Evolutionary conservation across 2,797 vertebrate genomes (phyloP), one percentile per base, ranked within the genome.

Genomic region (Hydrocynus forskahlii): DNA sequence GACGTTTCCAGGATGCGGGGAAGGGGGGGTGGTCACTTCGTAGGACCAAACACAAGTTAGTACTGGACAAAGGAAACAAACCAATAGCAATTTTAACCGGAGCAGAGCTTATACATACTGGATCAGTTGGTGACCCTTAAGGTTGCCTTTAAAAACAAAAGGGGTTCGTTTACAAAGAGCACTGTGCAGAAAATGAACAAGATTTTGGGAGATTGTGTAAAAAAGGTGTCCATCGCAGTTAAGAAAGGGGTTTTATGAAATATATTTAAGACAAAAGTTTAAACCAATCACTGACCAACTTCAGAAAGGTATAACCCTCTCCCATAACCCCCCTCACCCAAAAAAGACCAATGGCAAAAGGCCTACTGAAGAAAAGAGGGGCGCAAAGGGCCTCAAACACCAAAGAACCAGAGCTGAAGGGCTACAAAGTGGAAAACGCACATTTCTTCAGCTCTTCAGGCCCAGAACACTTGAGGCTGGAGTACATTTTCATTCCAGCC

Each of bases 41-140:
- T 5, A 67, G n/a, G 48, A 59, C 69, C 54, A n/a, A 48, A 73
- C 29, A 38, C 29, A 55, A 5, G 2, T 13, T 40, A 59, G 25
- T 55, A 5, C 7, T 70, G 50, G 71, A 73, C 71, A 71, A 50
- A 57, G 29, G 52, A 35, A 57, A 55, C 69, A 71, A 71, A 52
- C 48, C 50, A 52, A 71, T 29, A 7, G 7, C 62, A 17, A 64
- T 64, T 52, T 17, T 35, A 29, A 35, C 63, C 63, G 40, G 63
- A 45, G 38, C 66, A 68, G 38, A 48, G 66, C 66, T 68, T 48
- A 68, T 48, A 68, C n/a, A 21, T 43, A 68, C 66, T 68, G 38
- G 66, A 48, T 43, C 40, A 4, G 40, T 43, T 43, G 40, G 40
- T 43, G 4, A 43, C 40, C 8, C 8, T 43, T 43, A 43, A 43